Evolutionary conservation across 2,113 vertebrate genomes (phyloP).

Genomic region (Micromys minutus): DNA sequence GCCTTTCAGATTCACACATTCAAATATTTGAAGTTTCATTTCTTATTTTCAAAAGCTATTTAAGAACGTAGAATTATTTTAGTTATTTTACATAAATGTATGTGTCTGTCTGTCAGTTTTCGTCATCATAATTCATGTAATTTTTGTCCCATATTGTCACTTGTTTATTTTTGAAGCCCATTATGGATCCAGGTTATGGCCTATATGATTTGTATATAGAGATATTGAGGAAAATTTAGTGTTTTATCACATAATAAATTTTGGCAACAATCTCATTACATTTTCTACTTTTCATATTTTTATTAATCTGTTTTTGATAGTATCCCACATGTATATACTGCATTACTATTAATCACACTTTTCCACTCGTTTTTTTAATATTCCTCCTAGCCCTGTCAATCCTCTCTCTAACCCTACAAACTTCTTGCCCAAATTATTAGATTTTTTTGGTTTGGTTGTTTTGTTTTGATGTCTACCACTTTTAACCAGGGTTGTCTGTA

Average conservation of each 20-base stretch:
- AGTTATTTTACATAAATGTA: neutral
- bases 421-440: neutral
- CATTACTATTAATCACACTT: neutral
- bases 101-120: neutral
- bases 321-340: neutral
- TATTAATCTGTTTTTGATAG: neutral
- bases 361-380: neutral
- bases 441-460: neutral
- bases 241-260: neutral
- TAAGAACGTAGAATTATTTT: neutral
- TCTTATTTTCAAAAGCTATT: neutral
- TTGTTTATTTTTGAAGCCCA: neutral
- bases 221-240: neutral
- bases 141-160: neutral
- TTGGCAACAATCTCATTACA: neutral
- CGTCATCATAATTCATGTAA: neutral
- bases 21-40: constrained; percentile 10
- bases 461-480: neutral
- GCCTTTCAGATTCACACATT: neutral
- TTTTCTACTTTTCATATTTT: neutral
- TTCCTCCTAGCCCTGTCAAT: neutral
- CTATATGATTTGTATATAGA: neutral
- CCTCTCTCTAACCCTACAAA: neutral
- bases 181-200: neutral
- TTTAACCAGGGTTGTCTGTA: neutral